Percentiles rank a stretch among this genome's conserved stretches.
Conservation (phyloP, 2,888 invertebrate genomes). For the Thereva nobilitata region DNA sequence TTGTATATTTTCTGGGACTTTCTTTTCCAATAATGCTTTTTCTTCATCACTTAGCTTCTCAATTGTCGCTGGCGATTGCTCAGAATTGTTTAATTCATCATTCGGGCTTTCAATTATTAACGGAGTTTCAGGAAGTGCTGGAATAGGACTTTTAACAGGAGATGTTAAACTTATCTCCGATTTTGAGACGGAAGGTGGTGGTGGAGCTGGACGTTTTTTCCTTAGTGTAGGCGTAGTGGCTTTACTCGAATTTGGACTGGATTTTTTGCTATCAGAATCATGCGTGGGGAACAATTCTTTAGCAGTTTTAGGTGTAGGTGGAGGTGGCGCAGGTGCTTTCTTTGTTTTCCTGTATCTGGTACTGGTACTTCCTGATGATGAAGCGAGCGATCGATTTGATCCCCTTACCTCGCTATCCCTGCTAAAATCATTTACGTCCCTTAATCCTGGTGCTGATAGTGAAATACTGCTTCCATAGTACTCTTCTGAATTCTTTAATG, state of each 20-base stretch:
- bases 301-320: constrained; percentile 43
- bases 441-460: constrained; percentile 41
- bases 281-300: constrained; percentile 36
- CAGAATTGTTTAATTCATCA: not conserved
- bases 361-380: constrained; percentile 47
- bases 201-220: constrained; percentile 70
- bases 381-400: constrained; percentile 49
- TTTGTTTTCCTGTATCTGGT: constrained; percentile 48
- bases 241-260: constrained; percentile 49
- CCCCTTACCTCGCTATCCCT: constrained; percentile 48
- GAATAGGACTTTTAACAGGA: not conserved
- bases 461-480: constrained; percentile 51
- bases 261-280: constrained; percentile 45
- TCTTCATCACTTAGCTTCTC: constrained; percentile 52
- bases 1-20: not conserved
- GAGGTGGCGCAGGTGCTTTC: constrained; percentile 51
- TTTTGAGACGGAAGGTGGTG: constrained; percentile 59
- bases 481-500: constrained; percentile 47
- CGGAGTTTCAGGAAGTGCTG: constrained; percentile 47
- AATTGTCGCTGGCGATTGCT: constrained; percentile 41
- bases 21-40: constrained; percentile 50
- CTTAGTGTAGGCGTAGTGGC: constrained; percentile 58
- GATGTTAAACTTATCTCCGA: constrained; percentile 48
- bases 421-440: constrained; percentile 39
- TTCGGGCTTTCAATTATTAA: constrained; percentile 46